A percentile compares a stretch with the other conserved stretches of the same genome.
These are phyloP conservation scores for Temnothorax curvispinosus DNA, from an alignment of 1,140 invertebrate genomes.

Conservation along the genomic window DNA sequence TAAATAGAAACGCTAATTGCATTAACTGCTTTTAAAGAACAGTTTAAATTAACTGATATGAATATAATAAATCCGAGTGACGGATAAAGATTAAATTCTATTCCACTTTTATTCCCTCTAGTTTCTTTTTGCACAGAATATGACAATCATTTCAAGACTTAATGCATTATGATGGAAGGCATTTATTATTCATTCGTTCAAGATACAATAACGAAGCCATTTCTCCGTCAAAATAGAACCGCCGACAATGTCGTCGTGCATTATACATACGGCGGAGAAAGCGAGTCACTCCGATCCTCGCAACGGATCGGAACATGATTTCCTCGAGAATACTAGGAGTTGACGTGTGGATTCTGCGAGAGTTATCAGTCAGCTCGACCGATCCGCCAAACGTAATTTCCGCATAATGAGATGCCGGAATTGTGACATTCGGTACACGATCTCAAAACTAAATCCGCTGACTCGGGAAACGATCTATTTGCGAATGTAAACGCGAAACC, in stretches of 20 bases:
- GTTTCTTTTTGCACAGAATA: background rate
- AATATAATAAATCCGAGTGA: background rate
- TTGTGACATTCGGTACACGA: background rate
- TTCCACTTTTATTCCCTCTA: background rate
- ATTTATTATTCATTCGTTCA: conserved; percentile 7
- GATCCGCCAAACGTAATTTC: conserved; percentile 9
- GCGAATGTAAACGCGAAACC: background rate
- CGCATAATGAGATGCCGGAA: background rate
- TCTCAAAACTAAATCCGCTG: background rate
- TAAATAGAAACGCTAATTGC: background rate
- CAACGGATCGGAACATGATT: conserved; percentile 9
- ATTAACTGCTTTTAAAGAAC: background rate
- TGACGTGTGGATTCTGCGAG: conserved; percentile 7
- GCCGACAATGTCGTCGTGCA: conserved; percentile 46
- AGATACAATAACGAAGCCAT: background rate
- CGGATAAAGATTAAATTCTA: background rate
- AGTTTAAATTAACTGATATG: background rate
- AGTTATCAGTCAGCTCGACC: conserved; percentile 24
- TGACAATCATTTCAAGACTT: background rate
- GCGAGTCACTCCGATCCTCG: conserved; percentile 10
- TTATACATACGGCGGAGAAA: conserved; percentile 46
- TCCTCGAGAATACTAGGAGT: background rate
- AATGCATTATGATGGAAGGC: background rate
- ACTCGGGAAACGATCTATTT: background rate
- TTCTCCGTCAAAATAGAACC: conserved; percentile 24